Evolutionary conservation across 2,797 vertebrate species (phyloP), one percentile per base, ranked within the genome.

Genomic region (Staurois parvus): DNA sequence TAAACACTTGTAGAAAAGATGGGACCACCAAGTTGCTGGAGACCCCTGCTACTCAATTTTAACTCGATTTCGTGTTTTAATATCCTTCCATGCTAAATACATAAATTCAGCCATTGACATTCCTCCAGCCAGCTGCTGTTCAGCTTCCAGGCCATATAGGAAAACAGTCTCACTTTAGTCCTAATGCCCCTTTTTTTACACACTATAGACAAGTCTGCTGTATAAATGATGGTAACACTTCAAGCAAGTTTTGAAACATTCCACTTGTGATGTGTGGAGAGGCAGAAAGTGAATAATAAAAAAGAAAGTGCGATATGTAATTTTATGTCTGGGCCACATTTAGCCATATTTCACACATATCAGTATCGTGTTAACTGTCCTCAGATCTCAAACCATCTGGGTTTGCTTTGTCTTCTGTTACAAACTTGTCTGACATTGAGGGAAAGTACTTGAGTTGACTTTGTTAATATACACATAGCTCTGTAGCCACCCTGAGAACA

Each of bases 311-410:
- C 42, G 79, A 76, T 86, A 86, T 86, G 79, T 86, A 80, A 70
- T 79, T 85, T 81, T 80, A 81, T 85, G 78, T 85, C 84, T 85
- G 84, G 76, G 78, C 62, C 79, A 83, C 74, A 86, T 86, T 83
- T 83, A 76, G 72, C 72, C 62, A 87, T 87, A 83, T 83, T 87
- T 83, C 85, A 83, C 75, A 83, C 85, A 83, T 83, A 87, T 87
- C 80, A 87, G 80, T 86, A 72, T 76, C 81, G n/a, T 76, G 72
- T 68, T 70, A 70, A 83, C 48, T 72, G 29, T 79, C 85, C 80
- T 83, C 76, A 79, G 76, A 79, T 83, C 75, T 87, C n/a, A 34
- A 69, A 74, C 75, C 85, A 87, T 83, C 80, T 86, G 85, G 79
- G 82, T 68, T 73, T 42, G 69, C 67, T 86, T 86, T 86, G 67